Conservation (phyloP, 2,888 invertebrate species). For the Tenthredo livida region DNA sequence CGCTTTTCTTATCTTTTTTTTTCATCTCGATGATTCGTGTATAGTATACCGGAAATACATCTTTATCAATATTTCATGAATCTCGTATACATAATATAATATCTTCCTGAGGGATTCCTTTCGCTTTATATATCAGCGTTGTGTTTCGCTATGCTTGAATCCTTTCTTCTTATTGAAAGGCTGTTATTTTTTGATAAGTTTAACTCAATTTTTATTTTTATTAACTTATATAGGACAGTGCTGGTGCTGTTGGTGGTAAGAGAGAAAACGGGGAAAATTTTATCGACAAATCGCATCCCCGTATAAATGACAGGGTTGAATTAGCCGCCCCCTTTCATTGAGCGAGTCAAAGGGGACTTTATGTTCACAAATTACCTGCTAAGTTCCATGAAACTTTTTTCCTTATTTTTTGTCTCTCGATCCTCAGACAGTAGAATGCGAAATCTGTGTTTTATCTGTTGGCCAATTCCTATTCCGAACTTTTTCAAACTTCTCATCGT, state of each 20-base stretch:
- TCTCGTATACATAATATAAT: neutral
- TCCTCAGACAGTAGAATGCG: slow-evolving; percentile 61
- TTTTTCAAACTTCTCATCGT: slow-evolving; percentile 57
- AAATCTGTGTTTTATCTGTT: slow-evolving; percentile 69
- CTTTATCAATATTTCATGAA: neutral
- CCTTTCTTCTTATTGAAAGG: neutral
- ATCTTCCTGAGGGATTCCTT: neutral
- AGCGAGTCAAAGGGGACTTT: slow-evolving; percentile 26
- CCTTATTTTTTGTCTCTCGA: slow-evolving; percentile 12
- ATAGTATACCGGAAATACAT: slow-evolving; percentile 3
- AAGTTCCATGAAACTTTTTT: slow-evolving; percentile 9
- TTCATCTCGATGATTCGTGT: neutral
- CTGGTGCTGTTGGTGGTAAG: too few relatives aligned
- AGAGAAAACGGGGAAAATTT: neutral
- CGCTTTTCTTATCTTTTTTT: neutral
- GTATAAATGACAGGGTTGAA: slow-evolving; percentile 3
- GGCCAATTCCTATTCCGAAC: slow-evolving; percentile 62
- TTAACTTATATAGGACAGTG: neutral
- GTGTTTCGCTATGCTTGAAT: neutral
- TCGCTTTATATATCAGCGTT: neutral
- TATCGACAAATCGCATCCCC: neutral
- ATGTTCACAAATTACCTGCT: slow-evolving; percentile 41
- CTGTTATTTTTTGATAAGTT: neutral
- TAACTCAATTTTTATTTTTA: neutral
- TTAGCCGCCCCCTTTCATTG: slow-evolving; percentile 1